Conservation (phyloP, 2,888 invertebrate species). For the Eupithecia dodoneata region DNA sequence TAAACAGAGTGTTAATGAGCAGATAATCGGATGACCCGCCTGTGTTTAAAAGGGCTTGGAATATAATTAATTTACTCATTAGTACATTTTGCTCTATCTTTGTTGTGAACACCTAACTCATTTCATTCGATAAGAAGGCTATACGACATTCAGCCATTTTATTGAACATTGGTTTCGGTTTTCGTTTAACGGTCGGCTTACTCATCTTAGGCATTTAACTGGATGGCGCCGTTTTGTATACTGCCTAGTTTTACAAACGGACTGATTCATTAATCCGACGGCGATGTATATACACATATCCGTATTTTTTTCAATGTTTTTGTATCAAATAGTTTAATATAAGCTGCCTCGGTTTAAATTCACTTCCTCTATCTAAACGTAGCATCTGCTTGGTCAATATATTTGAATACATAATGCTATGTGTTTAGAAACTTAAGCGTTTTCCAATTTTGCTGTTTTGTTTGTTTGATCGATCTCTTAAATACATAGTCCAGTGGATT, state of each 20-base stretch:
- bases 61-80: background rate
- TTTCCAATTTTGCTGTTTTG: slow-evolving; percentile 10
- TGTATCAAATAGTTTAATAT: too few relatives aligned
- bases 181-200: background rate
- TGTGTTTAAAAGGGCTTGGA: background rate
- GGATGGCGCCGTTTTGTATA: background rate
- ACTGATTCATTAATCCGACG: too few relatives aligned
- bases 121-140: background rate
- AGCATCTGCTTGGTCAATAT: slow-evolving; percentile 1
- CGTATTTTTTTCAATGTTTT: too few relatives aligned
- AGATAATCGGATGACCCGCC: background rate
- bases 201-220: background rate
- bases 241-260: background rate
- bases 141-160: background rate
- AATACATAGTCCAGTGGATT: background rate
- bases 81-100: background rate
- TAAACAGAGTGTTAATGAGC: too few relatives aligned
- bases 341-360: background rate
- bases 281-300: too few relatives aligned
- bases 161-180: background rate
- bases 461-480: slow-evolving; percentile 1
- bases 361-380: background rate
- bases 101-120: background rate
- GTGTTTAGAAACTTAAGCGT: background rate
- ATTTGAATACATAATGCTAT: slow-evolving; percentile 7